Base-by-base conservation (phyloP, 2,888 invertebrate genomes). In the Chymomyza procnemis region DNA sequence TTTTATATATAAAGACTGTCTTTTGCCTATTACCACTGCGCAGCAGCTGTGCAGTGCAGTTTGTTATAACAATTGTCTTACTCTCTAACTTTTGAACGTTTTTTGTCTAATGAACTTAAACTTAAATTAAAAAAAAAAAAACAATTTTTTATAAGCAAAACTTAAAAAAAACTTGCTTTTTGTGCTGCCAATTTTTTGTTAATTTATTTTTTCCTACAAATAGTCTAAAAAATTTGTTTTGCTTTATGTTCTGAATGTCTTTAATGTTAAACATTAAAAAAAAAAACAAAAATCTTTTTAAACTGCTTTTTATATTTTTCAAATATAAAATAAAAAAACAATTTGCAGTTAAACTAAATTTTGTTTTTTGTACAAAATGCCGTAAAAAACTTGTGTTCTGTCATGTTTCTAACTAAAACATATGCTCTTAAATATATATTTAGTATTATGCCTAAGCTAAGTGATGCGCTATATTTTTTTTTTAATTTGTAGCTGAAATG, bases 401-500 rank as follows among this genome's bases (percentile, higher is more conserved):
- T 68, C 79, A 78, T 83, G 83, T 80, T 83, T 73, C 58, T 63
- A 26, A 55, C 55, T 61, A 54, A n/a, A 60, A 46, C 34, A 12
- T 41, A 41, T 41, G 34, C 34, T 41, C 9, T 41, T 66, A 50
- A 46, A 52, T 50, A 22, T 50, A 48, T 57, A 47, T 69, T 61
- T 79, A 73, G 69, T 74, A 61, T 52, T 78, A 76, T 58, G 57
- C 56, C 58, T 75, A 75, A 78, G 64, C 69, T 69, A 76, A 81
- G 81, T 71, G 68, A 66, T 76, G 66, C 67, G n/a, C n/a, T n/a
- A n/a, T 19, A 66, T 56, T 71, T 73, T 76, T 56, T 71, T 73
- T 76, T 82, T 4, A 66, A 68, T 85, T n/a, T 85, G 85, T 86
- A 84, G 86, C 69, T 83, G 85, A 80, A 79, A 83, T 83, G 81